Conservation (phyloP, 2,797 vertebrate genomes). For the Meda fulgida region DNA sequence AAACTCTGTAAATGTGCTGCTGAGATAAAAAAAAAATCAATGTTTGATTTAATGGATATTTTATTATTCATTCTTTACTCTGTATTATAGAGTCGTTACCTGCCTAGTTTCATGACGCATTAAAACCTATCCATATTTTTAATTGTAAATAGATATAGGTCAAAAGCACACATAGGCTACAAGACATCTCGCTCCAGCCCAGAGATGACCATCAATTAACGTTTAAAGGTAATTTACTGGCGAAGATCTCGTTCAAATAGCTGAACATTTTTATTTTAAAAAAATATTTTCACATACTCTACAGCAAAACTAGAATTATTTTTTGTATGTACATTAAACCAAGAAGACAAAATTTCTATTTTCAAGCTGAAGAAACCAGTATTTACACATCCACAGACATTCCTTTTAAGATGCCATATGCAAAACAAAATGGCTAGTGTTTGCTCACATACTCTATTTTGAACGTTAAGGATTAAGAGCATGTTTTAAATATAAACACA, state of each 20-base stretch:
- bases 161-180: neutral
- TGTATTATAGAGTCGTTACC: neutral
- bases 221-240: neutral
- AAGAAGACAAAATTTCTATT: neutral
- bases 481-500: constrained; percentile 54
- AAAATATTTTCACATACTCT: neutral
- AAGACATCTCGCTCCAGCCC: neutral
- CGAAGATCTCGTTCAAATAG: neutral
- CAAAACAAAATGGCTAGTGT: constrained; percentile 31
- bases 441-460: constrained; percentile 29
- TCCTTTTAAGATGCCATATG: neutral
- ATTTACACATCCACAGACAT: constrained; percentile 8
- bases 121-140: neutral
- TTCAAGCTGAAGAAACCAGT: neutral
- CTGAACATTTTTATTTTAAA: neutral
- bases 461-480: constrained; percentile 40
- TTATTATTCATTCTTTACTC: neutral
- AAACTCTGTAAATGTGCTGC: neutral
- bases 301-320: neutral
- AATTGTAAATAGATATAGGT: neutral
- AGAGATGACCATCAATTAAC: neutral
- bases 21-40: neutral
- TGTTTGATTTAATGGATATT: neutral
- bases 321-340: neutral
- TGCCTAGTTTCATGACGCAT: neutral